Conservation (phyloP, 2,888 invertebrate genomes). For the Diaprepes abbreviatus region DNA sequence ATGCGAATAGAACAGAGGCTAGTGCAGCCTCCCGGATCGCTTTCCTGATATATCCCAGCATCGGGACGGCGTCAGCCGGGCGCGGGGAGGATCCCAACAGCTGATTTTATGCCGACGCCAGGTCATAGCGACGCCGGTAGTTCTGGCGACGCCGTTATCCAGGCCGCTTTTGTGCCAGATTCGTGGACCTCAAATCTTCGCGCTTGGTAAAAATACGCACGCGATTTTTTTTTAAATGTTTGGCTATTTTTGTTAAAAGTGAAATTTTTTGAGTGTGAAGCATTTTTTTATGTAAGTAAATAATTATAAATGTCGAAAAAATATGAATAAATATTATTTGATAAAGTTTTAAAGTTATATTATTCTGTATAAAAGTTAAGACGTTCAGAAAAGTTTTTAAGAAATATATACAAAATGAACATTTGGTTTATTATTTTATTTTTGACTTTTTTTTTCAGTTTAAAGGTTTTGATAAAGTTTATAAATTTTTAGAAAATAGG, state of each 20-base stretch:
- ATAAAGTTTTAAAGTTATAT: not conserved
- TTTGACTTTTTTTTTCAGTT: not conserved
- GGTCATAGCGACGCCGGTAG: conserved; percentile 47
- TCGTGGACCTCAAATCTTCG: conserved; percentile 15
- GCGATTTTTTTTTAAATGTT: conserved; percentile 17
- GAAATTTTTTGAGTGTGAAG: conserved; percentile 4
- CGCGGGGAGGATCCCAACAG: conserved; percentile 47
- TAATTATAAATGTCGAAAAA: not conserved
- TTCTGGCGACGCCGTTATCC: conserved; percentile 45
- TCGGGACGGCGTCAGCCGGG: conserved; percentile 29
- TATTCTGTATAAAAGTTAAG: not conserved
- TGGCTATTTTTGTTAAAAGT: conserved; percentile 15
- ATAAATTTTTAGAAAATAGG: not conserved
- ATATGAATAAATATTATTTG: not conserved
- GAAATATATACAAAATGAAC: not conserved
- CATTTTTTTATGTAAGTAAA: conserved; percentile 8
- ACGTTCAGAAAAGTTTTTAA: not conserved
- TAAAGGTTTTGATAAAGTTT: too few species aligned
- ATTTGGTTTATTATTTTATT: not conserved
- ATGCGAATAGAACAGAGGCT: conserved; percentile 5
- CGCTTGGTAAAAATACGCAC: conserved; percentile 32
- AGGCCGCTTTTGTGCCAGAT: conserved; percentile 26
- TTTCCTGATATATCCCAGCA: conserved; percentile 34
- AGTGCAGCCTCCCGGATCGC: conserved; percentile 32
- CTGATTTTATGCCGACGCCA: conserved; percentile 47